Evolutionary conservation across 2,113 vertebrate species (phyloP).

Genomic region (Anhinga anhinga): DNA sequence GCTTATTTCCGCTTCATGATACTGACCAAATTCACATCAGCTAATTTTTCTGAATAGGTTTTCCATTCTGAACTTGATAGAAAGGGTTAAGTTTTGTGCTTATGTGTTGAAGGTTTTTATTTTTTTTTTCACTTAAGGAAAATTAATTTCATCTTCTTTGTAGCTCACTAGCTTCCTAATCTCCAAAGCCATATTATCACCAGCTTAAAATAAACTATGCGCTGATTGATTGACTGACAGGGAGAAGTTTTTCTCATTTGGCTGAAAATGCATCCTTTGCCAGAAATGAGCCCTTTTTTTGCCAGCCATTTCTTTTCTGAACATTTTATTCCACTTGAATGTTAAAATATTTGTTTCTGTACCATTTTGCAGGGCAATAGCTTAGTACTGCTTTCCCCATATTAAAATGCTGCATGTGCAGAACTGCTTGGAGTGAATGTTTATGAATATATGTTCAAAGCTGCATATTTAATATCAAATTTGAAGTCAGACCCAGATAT

Average conservation of each 20-base stretch:
- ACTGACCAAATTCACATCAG: neutral
- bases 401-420: conserved; percentile 50
- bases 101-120: neutral
- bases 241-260: conserved; percentile 1
- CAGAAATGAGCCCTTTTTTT: conserved; percentile 6
- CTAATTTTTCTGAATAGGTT: neutral
- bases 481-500: conserved; percentile 38
- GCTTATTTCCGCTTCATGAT: neutral
- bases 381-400: neutral
- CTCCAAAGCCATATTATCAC: conserved; percentile 12
- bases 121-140: neutral
- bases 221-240: conserved; percentile 1
- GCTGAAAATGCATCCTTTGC: neutral
- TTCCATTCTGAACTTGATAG: neutral
- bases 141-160: neutral
- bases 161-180: neutral
- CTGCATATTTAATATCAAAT: conserved; percentile 39
- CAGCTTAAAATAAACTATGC: neutral
- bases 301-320: conserved; percentile 18
- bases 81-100: neutral
- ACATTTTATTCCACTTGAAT: neutral
- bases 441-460: conserved; percentile 51
- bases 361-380: conserved; percentile 3
- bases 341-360: conserved; percentile 60
- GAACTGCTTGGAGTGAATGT: conserved; percentile 37